Base-by-base conservation (phyloP, 2,113 vertebrate species). In the Microcebus murinus region DNA sequence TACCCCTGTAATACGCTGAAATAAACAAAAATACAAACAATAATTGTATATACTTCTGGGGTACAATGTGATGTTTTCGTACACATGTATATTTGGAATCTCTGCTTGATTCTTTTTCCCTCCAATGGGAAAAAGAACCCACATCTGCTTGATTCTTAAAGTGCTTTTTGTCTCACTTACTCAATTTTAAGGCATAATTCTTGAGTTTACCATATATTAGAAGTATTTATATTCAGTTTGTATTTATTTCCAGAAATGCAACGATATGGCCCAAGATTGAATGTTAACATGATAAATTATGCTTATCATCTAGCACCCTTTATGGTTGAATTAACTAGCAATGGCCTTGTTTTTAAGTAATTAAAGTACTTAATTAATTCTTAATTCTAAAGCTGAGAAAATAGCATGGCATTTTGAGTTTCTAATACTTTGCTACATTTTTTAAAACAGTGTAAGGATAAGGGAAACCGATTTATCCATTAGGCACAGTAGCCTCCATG, bases 201-300 rank as follows among this genome's bases (percentile, higher is more conserved):
- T 79, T 91, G 39, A 57, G 7, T 68, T 82, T 77, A 65, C 1
- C 42, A 42, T 27, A 77, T 42, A 36, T n/a, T 86, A 36, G 13
- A 82, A 90, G 18, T 48, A 89, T 50, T 90, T 61, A 82, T 23
- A 67, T 83, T 94, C 36, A 71, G 39, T 80, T 90, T 61, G n/a
- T 71, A 70, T 92, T 92, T 80, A 85, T 92, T 73, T 94, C 25
- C 39, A 83, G 31, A 86, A 77, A 57, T 82, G 73, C 14, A 86
- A 34, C 65, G 10, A 52, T 34, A 73, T 4, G 31, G n/a, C 8
- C 76, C 31, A 61, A 91, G 34, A 63, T 4, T 45, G 27, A 85
- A 63, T 55, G 34, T 74, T 67, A 88, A 27, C 25, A 9, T 77
- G 21, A 89, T 73, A 76, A 71, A 86, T 57, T 36, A 42, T 48